phyloP scores from a whole-genome alignment of 2,113 vertebrate species.

The Gymnarchus niloticus region DNA sequence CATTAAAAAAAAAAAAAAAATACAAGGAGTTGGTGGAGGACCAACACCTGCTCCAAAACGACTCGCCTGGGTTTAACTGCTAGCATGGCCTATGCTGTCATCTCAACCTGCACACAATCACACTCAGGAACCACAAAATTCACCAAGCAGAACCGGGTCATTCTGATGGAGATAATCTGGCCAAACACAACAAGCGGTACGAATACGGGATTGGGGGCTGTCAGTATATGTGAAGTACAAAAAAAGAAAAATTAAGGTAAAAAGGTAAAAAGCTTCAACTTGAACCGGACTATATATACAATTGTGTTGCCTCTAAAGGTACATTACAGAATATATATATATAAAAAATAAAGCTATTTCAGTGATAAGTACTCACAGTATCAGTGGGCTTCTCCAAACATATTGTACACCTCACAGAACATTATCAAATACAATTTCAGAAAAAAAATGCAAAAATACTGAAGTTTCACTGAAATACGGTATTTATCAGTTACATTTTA shows the following conservation, averaged over 20 bases:
- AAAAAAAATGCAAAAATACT: conserved; percentile 87
- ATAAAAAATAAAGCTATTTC: conserved; percentile 68
- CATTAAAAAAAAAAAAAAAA: conserved; percentile 7
- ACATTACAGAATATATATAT: conserved; percentile 64
- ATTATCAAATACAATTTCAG: conserved; percentile 75
- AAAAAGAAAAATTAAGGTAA: conserved; percentile 17
- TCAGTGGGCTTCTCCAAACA: conserved; percentile 72
- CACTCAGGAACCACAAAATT: neutral
- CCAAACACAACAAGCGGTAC: conserved; percentile 25
- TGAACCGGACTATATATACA: conserved; percentile 27
- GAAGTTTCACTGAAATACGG: conserved; percentile 69
- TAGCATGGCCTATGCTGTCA: neutral
- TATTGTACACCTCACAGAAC: conserved; percentile 62
- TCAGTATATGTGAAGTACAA: conserved; percentile 21
- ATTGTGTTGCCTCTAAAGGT: conserved; percentile 49
- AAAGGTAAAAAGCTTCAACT: conserved; percentile 26
- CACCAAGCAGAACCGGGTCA: neutral
- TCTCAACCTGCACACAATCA: neutral
- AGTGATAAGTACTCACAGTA: conserved; percentile 82
- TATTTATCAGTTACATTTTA: conserved; percentile 67
- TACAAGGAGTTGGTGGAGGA: neutral
- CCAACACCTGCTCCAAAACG: neutral
- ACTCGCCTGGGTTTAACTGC: neutral
- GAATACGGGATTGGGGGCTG: conserved; percentile 33
- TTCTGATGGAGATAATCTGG: conserved; percentile 17